Base-by-base conservation (phyloP, 2,888 invertebrate species). In the Papilio gigon region DNA sequence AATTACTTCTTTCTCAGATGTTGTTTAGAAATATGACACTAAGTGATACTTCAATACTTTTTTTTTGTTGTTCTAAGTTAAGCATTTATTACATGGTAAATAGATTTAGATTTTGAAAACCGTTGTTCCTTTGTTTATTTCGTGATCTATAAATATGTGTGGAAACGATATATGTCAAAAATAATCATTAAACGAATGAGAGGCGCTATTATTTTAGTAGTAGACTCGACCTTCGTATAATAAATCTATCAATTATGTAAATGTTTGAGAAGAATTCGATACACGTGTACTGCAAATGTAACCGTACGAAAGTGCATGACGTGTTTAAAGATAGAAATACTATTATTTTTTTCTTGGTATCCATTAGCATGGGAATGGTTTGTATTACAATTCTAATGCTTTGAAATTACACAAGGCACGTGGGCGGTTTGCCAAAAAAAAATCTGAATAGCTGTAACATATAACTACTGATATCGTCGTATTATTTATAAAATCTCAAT, bases 361-460 rank as follows among this genome's bases (percentile, higher is more conserved):
- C 78, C 80, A 83, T 84, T 83, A 83, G 78, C 74, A 72, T 75
- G 70, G 74, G 82, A 84, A 80, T 77, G 77, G 79, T 75, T 77
- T 78, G 73, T 80, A 60, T 69, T 69, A 69, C 65, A 59, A 47
- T 42, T 59, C 14, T 40, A 47, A 61, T 69, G 65, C 71, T 83
- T 80, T 75, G 75, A 76, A 79, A 83, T 79, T 77, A 79, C 80
- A 78, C 79, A 80, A 78, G 77, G 71, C 75, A 74, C 73, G 70
- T 76, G 85, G 88, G 87, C 87, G 77, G 22, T 65, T 37, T 81
- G 86, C 88, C 88, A 88, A 81, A 81, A 78, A 80, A 80, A 80
- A 80, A 22, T 59, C 78, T 78, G n/a, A 81, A 82, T 79, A 80
- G 79, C 79, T 79, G 75, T 81, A 77, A 84, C 71, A 74, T 76